Evolutionary conservation across 2,113 vertebrate genomes (phyloP).

Genomic region (Charina bottae): DNA sequence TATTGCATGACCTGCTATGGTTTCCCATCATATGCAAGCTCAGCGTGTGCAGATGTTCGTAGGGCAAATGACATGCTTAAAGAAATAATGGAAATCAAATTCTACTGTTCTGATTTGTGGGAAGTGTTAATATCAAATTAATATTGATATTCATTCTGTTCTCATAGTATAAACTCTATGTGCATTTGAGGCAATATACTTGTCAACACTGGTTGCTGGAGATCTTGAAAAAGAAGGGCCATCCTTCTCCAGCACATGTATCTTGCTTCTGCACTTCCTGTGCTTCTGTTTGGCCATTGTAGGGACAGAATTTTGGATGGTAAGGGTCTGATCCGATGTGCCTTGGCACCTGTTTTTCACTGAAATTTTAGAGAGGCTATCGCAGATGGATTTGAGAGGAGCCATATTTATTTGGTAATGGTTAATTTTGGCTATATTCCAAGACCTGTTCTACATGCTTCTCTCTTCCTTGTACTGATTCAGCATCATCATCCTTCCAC

Average conservation of each 20-base stretch:
- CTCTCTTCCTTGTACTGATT: conserved; percentile 1
- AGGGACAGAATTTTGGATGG: too few species aligned
- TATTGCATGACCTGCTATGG: not conserved
- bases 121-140: too few species aligned
- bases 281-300: not conserved
- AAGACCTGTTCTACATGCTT: not conserved
- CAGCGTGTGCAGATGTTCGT: not conserved
- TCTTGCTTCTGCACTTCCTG: not conserved
- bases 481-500: conserved; percentile 77
- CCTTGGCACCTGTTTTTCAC: not conserved
- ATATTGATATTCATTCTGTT: not conserved
- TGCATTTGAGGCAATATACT: not conserved
- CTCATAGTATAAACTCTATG: not conserved
- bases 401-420: not conserved
- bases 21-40: not conserved
- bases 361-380: not conserved
- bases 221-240: not conserved
- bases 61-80: not conserved
- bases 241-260: not conserved
- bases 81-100: not conserved
- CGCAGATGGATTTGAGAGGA: not conserved
- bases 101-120: not conserved
- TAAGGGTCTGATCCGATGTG: not conserved
- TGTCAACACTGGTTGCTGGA: not conserved
- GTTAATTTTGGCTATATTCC: not conserved